Evolutionary conservation across 2,888 invertebrate genomes (phyloP).

Genomic region (Drosophila limbata): DNA sequence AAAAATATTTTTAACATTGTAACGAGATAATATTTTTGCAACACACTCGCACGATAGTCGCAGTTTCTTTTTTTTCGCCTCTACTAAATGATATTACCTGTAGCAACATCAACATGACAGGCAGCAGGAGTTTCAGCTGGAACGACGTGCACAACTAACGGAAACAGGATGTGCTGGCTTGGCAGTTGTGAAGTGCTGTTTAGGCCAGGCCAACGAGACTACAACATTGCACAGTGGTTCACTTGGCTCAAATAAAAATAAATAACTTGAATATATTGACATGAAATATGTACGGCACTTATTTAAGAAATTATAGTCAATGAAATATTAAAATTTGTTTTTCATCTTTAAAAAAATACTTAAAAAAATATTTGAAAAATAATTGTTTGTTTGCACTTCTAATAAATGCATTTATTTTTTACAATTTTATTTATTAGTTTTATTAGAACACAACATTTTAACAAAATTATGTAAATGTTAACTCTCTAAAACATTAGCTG

Average conservation of each 20-base stretch:
- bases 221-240: conserved; percentile 12
- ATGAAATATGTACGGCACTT: no score
- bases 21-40: conserved; percentile 80
- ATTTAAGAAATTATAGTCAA: no score
- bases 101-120: conserved; percentile 78
- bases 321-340: no score
- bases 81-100: conserved; percentile 80
- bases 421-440: no score
- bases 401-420: no score
- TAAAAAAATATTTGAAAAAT: no score
- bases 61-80: conserved; percentile 38
- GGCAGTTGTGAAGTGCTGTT: conserved; percentile 79
- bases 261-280: no score
- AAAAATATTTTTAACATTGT: conserved; percentile 63
- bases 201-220: conserved; percentile 59
- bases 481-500: no score
- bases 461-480: no score
- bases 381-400: no score
- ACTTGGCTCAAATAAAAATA: neutral
- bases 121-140: conserved; percentile 9
- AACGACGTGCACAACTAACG: conserved; percentile 70
- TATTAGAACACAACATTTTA: no score
- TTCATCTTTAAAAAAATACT: no score
- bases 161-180: conserved; percentile 81
- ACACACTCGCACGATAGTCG: conserved; percentile 49